Percentiles rank a stretch among this genome's conserved stretches.
Conservation (phyloP, 2,888 invertebrate genomes). For the Tipula helvola region DNA sequence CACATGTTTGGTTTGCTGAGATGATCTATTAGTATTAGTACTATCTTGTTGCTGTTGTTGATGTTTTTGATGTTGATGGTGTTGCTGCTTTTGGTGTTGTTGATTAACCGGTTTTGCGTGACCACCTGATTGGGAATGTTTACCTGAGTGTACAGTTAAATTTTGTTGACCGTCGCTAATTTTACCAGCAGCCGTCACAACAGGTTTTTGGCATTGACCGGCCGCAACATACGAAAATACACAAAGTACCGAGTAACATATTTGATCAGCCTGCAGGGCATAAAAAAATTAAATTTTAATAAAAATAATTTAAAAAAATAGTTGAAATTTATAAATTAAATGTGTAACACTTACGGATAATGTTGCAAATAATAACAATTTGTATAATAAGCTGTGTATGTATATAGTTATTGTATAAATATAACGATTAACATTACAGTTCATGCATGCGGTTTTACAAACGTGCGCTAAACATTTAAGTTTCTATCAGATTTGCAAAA, state of each 20-base stretch:
- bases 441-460: background rate
- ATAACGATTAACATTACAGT: background rate
- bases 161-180: conserved; percentile 22
- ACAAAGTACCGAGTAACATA: conserved; percentile 97
- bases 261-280: conserved; percentile 83
- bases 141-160: conserved; percentile 20
- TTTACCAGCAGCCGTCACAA: conserved; percentile 23
- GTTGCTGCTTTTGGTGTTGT: conserved; percentile 13
- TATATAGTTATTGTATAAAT: background rate
- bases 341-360: background rate
- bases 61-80: conserved; percentile 12
- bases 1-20: background rate
- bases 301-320: background rate
- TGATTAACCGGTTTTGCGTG: conserved; percentile 12
- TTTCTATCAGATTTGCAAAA: background rate
- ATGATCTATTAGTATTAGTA: background rate
- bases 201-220: conserved; percentile 57
- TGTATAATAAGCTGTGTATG: background rate
- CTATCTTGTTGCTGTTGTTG: conserved; percentile 16
- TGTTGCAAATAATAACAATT: background rate
- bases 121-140: background rate
- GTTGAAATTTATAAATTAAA: background rate
- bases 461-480: background rate
- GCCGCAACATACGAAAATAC: conserved; percentile 98
- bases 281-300: background rate